Base-by-base conservation (phyloP, 2,113 vertebrate genomes). In the pig (Sus scrofa) region DNA sequence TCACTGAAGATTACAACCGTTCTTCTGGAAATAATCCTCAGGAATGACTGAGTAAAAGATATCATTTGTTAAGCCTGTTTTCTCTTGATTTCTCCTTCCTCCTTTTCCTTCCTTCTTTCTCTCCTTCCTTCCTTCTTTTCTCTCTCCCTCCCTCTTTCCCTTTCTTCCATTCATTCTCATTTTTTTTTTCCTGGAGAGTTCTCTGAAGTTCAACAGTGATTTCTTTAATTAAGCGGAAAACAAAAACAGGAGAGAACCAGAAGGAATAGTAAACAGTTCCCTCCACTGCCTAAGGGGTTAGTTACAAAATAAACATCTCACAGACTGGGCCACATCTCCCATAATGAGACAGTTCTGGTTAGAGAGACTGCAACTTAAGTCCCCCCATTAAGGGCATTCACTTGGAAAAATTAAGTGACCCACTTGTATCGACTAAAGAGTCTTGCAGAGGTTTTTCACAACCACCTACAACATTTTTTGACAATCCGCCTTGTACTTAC, bases 401-500 rank as follows among this genome's bases (percentile, higher is more conserved):
- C 87, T 92, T 97, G 94, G 96, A 98, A 97, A 98, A 98, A 97
- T 98, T 94, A 98, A 98, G 96, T 86, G 87, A 94, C 67, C 89
- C 93, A 96, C 94, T 96, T 12, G 0, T 95, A 89, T 97, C 97
- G 93, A 96, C 87, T 90, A 91, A 14, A 27, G 89, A 92, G 94
- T 56, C 71, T 98, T 81, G 68, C 96, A 90, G 60, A 95, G 94
- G 62, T 91, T 89, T 97, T 96, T 98, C 50, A 30, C 96, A 96
- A 89, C 87, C 89, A 97, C 70, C 96, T 95, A 75, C 73, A 97
- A 86, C 95, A 98, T 77, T 89, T n/a, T 98, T 96, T 96, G 97
- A 94, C 96, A 97, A n/a, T 88, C 93, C 7, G 54, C 67, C 70
- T 84, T 79, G 18, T 22, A 32, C 96, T 85, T 94, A 90, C 82